phyloP scores from a whole-genome alignment of 2,113 vertebrate genomes.

The Daubentonia madagascariensis region DNA sequence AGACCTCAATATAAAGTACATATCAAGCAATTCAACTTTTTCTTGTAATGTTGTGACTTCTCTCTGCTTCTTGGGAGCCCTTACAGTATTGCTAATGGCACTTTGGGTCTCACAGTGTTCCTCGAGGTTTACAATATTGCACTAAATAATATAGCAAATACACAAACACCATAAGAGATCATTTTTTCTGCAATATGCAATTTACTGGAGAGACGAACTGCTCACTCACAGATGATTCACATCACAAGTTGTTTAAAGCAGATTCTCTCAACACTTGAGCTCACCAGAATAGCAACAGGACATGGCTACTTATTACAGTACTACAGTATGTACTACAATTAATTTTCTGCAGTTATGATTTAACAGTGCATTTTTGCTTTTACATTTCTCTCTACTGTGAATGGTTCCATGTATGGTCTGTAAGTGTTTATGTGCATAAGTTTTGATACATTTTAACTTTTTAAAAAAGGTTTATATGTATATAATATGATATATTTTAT shows the following conservation, averaged over 20 bases:
- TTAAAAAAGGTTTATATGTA: no score
- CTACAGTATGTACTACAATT: neutral
- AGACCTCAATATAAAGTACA: neutral
- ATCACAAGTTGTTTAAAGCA: neutral
- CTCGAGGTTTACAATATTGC: neutral
- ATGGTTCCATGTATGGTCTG: neutral
- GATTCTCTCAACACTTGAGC: neutral
- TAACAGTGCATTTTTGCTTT: neutral
- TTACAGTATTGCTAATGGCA: neutral
- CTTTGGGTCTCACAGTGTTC: neutral
- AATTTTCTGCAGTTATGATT: neutral
- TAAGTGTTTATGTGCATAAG: neutral
- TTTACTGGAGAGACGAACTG: neutral
- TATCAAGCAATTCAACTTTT: neutral
- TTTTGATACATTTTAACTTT: neutral
- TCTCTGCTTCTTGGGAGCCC: neutral
- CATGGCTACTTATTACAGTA: neutral
- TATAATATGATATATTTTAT: no score
- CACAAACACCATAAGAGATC: neutral
- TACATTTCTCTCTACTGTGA: neutral
- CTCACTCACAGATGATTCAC: neutral
- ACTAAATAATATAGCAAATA: neutral
- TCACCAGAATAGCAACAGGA: neutral
- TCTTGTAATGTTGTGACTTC: neutral
- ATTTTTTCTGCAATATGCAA: neutral